Conservation (phyloP, 2,113 vertebrate genomes). For the Seriola dumerili region DNA sequence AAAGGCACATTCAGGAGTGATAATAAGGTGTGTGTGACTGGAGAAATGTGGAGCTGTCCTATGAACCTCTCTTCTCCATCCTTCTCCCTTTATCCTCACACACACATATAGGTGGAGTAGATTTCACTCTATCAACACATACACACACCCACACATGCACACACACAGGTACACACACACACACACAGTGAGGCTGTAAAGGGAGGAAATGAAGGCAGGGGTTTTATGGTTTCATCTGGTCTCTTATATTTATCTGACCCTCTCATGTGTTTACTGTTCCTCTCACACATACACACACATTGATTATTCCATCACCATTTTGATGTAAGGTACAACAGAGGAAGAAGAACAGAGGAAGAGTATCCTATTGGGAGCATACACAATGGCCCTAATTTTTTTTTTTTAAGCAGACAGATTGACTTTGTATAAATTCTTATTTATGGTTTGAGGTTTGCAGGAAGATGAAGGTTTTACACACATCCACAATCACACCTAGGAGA, state of each 20-base stretch:
- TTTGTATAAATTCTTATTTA: slow-evolving; percentile 19
- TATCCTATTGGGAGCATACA: slow-evolving; percentile 17
- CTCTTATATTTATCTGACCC: slow-evolving; percentile 75
- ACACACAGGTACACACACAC: slow-evolving; percentile 18
- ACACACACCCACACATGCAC: slow-evolving; percentile 1
- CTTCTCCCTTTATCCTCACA: neutral
- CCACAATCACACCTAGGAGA: slow-evolving; percentile 30
- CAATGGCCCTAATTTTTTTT: neutral
- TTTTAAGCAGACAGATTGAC: neutral
- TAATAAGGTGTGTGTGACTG: neutral
- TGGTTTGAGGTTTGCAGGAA: slow-evolving; percentile 1
- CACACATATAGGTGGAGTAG: neutral
- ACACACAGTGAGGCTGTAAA: slow-evolving; percentile 47
- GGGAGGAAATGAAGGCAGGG: slow-evolving; percentile 68
- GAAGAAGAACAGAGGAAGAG: slow-evolving; percentile 5
- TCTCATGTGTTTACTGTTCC: slow-evolving; percentile 50
- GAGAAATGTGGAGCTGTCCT: slow-evolving; percentile 9
- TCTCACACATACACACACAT: slow-evolving; percentile 25
- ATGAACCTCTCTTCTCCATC: neutral
- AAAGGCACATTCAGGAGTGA: neutral
- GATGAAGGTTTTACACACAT: neutral
- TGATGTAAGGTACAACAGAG: slow-evolving; percentile 35
- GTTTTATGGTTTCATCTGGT: slow-evolving; percentile 73
- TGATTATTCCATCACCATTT: slow-evolving; percentile 70
- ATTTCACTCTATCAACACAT: neutral